Base-by-base conservation (phyloP, 2,797 vertebrate genomes). In the Megalops cyprinoides region DNA sequence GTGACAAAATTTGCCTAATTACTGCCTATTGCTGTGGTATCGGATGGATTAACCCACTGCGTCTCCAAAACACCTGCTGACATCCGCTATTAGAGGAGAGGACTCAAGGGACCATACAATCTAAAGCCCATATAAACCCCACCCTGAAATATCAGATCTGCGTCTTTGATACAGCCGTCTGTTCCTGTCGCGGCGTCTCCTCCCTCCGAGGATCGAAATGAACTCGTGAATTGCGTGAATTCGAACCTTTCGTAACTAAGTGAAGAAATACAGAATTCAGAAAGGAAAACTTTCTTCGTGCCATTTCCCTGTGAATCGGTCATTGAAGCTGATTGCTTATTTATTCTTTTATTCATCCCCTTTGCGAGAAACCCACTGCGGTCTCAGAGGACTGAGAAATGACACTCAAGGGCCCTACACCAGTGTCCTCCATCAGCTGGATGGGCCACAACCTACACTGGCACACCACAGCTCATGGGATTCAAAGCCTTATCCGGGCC, bases 401-500 rank as follows among this genome's bases (percentile, higher is more conserved):
- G 74, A 53, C 78, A 25, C 77, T 77, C 20, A 80, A 82, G 18
- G 42, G 77, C 3, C 34, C 65, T 0, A 37, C 39, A 15, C 60
- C 76, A 58, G 65, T 42, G 79, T 20, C 49, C 28, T 77, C 81
- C 0, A 20, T 86, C 8, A 18, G 34, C 69, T 73, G 69, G 55
- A 74, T 87, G 78, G 79, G 83, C 18, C 48, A 49, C 34, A 69
- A 79, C 51, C n/a, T 79, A 12, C 73, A 85, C n/a, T n/a, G n/a
- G 74, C 78, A 85, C 81, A 86, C 85, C 76, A 85, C 85, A 5
- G 85, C 86, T 12, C 86, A 87, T 12, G 86, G 86, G 2, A 85
- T 87, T 62, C 84, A 84, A 28, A 86, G 83, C 77, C 77, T 86
- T 37, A 84, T 87, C 74, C 81, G 84, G 31, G 85, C 86, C 0